phyloP scores from a whole-genome alignment of 2,888 invertebrate species.

The Pegoplata infirma region DNA sequence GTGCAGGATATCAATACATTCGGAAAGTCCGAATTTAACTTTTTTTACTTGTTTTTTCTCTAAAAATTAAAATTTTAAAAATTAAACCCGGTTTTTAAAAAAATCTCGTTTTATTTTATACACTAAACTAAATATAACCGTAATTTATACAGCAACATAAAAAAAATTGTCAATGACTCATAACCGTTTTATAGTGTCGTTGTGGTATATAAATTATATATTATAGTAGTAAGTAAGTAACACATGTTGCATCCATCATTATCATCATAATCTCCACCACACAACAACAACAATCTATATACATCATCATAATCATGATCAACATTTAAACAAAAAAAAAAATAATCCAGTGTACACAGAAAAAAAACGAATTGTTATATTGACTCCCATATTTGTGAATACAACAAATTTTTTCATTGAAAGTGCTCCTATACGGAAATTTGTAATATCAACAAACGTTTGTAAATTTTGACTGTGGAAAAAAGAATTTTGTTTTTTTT shows the following conservation, averaged over 20 bases:
- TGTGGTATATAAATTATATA: constrained; percentile 39
- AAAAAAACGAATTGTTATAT: too few species aligned
- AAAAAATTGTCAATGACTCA: constrained; percentile 44
- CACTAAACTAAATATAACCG: not conserved
- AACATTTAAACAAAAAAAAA: not conserved
- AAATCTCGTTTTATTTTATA: constrained; percentile 12
- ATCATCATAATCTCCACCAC: constrained; percentile 14
- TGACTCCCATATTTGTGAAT: too few species aligned
- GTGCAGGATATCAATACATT: too few species aligned
- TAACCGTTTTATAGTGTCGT: constrained; percentile 29
- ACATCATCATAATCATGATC: constrained; percentile 24
- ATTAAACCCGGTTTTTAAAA: too few species aligned
- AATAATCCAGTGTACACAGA: constrained; percentile 29
- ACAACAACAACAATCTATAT: constrained; percentile 10
- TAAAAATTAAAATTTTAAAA: too few species aligned
- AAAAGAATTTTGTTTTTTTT: too few species aligned
- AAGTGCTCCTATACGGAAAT: too few species aligned
- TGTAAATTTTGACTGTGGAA: too few species aligned
- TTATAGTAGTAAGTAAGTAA: constrained; percentile 16
- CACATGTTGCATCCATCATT: constrained; percentile 54
- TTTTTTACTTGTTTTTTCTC: too few species aligned
- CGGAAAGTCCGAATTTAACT: too few species aligned
- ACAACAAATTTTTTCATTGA: too few species aligned
- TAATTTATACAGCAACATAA: not conserved
- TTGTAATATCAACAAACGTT: too few species aligned